Base-by-base conservation (phyloP, 1,140 invertebrate species). In the Drosophila ficusphila region DNA sequence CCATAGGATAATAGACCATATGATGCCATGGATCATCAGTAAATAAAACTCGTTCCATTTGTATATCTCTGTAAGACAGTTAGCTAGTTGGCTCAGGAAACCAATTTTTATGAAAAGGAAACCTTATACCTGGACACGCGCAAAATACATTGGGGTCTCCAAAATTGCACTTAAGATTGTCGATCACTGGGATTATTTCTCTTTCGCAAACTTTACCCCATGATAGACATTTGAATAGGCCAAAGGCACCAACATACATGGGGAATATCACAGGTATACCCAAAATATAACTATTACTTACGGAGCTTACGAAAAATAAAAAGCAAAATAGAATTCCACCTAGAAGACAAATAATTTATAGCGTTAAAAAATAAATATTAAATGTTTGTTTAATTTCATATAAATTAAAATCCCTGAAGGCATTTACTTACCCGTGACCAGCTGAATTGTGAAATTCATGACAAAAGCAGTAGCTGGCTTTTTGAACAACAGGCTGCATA, bases 1-100 rank as follows among this genome's bases (percentile, higher is more conserved):
- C 34, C 14, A 53, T 5, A 53, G 36, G 4, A 53, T 29, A 2
- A 53, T 2, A 19, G 41, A 29, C 51, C 51, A 41, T 4, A 41
- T 3, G 9, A 53, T 9, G 19, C 51, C 36, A 12, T 53, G 51
- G 2, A 21, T 18, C 7, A 31, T 5, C 5, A 51, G 39, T 4
- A 14, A 14, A 39, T 39, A 62, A 12, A 23, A 11, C 25, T 51
- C 31, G 9, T 16, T 19, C 36, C 34, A 61, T 25, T 16, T 23
- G 18, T 21, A 16, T n/a, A 5, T 7, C 2, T 7, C 51, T 53
- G 8, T 0, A 14, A 8, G 4, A 8, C n/a, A n/a, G n/a, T n/a
- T n/a, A n/a, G n/a, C n/a, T n/a, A n/a, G n/a, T n/a, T n/a, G n/a
- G n/a, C n/a, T n/a, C n/a, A 39, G 5, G n/a, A 38, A 18, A 7